Evolutionary conservation across 1,140 invertebrate species (phyloP).

Genomic region (Hypsibius dujardini): DNA sequence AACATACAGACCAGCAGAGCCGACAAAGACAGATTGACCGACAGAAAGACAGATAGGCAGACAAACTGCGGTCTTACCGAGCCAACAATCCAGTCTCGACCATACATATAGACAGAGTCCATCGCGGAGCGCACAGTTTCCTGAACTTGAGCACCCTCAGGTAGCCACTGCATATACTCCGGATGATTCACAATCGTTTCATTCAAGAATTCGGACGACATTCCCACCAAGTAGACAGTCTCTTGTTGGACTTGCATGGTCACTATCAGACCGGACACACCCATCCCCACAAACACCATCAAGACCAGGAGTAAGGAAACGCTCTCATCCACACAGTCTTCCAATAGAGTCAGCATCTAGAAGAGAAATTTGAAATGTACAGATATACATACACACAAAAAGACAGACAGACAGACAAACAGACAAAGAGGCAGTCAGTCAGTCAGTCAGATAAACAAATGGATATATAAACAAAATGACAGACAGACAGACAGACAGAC

Average conservation of each 20-base stretch:
- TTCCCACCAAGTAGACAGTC: conserved; percentile 6
- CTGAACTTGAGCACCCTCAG: conserved; percentile 11
- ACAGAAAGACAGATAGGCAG: no score
- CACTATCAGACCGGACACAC: neutral
- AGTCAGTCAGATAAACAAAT: no score
- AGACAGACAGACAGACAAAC: neutral
- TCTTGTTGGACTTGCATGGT: conserved; percentile 17
- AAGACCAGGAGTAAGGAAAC: neutral
- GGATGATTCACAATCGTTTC: conserved; percentile 13
- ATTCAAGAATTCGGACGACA: neutral
- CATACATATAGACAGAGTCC: conserved; percentile 13
- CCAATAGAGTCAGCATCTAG: neutral
- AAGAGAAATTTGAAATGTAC: conserved; percentile 3
- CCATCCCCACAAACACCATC: conserved; percentile 7
- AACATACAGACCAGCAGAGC: no score
- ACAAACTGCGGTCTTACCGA: conserved; percentile 1
- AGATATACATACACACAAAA: conserved; percentile 10
- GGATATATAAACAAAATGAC: no score
- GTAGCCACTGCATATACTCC: neutral
- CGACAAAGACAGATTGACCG: no score
- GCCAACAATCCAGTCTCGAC: conserved; percentile 3
- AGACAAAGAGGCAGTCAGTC: neutral
- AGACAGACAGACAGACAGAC: no score
- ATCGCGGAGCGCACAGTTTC: conserved; percentile 2
- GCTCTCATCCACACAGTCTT: neutral